These are phyloP conservation scores for Heptranchias perlo DNA, from an alignment of 2,113 vertebrate species.

Conservation along the genomic window DNA sequence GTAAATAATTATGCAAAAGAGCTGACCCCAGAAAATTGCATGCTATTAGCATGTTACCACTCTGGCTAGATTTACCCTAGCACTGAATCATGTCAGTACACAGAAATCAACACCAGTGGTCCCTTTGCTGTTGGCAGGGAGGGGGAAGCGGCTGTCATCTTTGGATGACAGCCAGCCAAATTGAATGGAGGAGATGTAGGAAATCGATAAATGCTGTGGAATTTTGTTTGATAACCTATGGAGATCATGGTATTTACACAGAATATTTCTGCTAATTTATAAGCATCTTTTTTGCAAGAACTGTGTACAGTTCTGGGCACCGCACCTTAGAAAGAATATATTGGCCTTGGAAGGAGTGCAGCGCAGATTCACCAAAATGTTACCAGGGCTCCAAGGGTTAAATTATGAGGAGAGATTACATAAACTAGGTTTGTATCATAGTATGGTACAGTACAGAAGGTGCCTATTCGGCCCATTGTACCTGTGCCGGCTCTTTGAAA, in stretches of 20 bases:
- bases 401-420: no score
- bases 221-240: not conserved
- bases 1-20: not conserved
- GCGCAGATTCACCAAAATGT: no score
- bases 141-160: not conserved
- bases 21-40: not conserved
- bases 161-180: not conserved
- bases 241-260: not conserved
- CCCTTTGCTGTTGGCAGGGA: not conserved
- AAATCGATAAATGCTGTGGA: not conserved
- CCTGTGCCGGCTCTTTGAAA: no score
- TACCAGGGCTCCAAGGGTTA: no score
- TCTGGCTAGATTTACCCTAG: not conserved
- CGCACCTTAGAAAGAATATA: no score
- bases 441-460: no score
- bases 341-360: no score
- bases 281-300: no score
- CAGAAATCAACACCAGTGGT: not conserved
- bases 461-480: no score
- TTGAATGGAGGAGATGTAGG: not conserved
- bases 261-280: not conserved
- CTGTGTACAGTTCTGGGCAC: no score
- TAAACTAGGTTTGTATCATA: no score
- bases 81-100: not conserved
- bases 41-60: not conserved